Evolutionary conservation across 2,888 invertebrate genomes (phyloP).

Genomic region (Physocephala rufipes): DNA sequence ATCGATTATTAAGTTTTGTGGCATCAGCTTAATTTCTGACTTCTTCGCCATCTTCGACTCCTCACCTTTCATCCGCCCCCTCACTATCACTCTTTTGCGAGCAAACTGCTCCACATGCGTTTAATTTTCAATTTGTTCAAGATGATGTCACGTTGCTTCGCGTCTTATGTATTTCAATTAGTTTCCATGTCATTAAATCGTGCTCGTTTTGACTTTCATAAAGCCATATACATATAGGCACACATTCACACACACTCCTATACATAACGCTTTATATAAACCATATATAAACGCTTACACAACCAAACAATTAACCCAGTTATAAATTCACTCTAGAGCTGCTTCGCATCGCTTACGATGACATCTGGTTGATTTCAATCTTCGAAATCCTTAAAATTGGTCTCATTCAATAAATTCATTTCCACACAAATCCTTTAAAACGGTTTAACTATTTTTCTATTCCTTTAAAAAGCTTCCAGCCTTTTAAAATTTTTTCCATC

Average conservation of each 20-base stretch:
- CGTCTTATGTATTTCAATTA: slow-evolving; percentile 27
- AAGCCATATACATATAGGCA: too few relatives aligned
- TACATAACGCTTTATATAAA: too few relatives aligned
- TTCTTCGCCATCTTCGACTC: not conserved
- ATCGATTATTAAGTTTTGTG: not conserved
- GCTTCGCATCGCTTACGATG: too few relatives aligned
- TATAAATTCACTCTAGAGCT: not conserved
- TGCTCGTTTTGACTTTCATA: not conserved
- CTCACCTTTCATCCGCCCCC: not conserved
- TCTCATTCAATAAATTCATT: too few relatives aligned
- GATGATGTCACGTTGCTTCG: not conserved
- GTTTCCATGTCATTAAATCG: slow-evolving; percentile 31
- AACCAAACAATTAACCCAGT: slow-evolving; percentile 6
- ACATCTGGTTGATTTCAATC: too few relatives aligned
- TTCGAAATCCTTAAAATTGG: too few relatives aligned
- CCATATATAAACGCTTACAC: not conserved
- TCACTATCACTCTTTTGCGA: not conserved
- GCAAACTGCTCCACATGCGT: not conserved
- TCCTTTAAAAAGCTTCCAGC: too few relatives aligned
- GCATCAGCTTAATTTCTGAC: not conserved
- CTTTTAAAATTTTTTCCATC: too few relatives aligned
- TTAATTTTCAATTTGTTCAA: not conserved
- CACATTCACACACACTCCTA: too few relatives aligned
- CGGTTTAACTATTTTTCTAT: too few relatives aligned
- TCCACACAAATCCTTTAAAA: too few relatives aligned